Evolutionary conservation across 1,140 invertebrate genomes (phyloP).

Genomic region (Apis laboriosa): DNA sequence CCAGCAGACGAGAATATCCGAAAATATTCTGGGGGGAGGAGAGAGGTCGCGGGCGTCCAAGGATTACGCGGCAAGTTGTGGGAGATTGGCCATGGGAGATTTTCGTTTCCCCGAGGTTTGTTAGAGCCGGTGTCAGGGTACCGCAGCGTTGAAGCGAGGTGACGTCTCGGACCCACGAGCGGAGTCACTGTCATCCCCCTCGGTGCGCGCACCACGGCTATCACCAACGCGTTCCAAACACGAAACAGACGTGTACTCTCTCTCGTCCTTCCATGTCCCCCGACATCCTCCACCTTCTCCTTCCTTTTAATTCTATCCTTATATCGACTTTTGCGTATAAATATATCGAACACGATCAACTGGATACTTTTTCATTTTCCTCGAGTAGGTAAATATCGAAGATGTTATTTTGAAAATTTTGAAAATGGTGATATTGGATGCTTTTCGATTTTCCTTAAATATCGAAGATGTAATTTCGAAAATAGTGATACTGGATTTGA

Average conservation of each 20-base stretch:
- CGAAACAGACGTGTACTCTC: conserved; percentile 61
- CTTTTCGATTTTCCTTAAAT: too few species aligned
- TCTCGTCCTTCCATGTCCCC: conserved; percentile 42
- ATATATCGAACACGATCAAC: not conserved
- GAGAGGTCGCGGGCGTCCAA: conserved; percentile 26
- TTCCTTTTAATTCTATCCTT: not conserved
- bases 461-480: too few species aligned
- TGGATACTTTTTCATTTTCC: not conserved
- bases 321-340: not conserved
- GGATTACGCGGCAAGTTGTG: conserved; percentile 39
- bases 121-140: conserved; percentile 72
- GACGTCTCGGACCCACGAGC: conserved; percentile 75
- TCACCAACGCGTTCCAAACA: conserved; percentile 53
- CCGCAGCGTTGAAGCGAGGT: conserved; percentile 73
- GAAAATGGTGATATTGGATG: too few species aligned
- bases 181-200: conserved; percentile 58
- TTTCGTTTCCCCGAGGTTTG: conserved; percentile 73
- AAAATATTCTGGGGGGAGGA: too few species aligned
- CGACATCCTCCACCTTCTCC: conserved; percentile 35
- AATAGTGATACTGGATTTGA: too few species aligned
- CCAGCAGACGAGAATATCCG: too few species aligned
- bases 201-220: conserved; percentile 50
- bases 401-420: too few species aligned
- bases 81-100: conserved; percentile 72
- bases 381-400: not conserved